Evolutionary conservation across 2,888 invertebrate species (phyloP).

Genomic region (Elmis aenea): DNA sequence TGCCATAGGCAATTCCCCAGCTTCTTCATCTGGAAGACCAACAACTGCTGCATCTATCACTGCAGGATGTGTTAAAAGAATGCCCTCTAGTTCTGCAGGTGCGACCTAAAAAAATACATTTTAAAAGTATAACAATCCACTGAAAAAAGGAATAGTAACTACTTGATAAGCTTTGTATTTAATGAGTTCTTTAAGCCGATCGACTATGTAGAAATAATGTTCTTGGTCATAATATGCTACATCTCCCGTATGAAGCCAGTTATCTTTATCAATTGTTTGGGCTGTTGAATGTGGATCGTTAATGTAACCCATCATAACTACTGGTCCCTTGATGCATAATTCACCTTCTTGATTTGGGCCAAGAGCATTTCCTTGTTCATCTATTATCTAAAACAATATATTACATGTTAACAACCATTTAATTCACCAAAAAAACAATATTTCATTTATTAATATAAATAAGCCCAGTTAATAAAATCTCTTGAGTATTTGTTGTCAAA

Average conservation of each 20-base stretch:
- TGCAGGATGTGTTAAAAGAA: too few relatives aligned
- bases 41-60: too few relatives aligned
- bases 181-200: conserved; percentile 73
- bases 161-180: conserved; percentile 82
- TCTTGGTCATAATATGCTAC: conserved; percentile 70
- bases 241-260: conserved; percentile 75
- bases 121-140: too few relatives aligned
- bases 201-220: conserved; percentile 67
- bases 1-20: too few relatives aligned
- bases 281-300: conserved; percentile 65
- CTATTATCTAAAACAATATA: conserved; percentile 51
- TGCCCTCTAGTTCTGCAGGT: too few relatives aligned
- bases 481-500: too few relatives aligned
- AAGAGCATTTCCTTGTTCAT: conserved; percentile 59
- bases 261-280: conserved; percentile 64
- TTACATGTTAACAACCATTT: too few relatives aligned
- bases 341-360: conserved; percentile 72
- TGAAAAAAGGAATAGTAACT: conserved; percentile 29
- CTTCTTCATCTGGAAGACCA: too few relatives aligned
- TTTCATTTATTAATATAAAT: too few relatives aligned
- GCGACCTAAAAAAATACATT: too few relatives aligned
- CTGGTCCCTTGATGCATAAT: conserved; percentile 75
- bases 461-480: too few relatives aligned
- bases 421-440: too few relatives aligned
- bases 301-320: conserved; percentile 70